Percentiles rank a stretch among this genome's conserved stretches.
These are phyloP conservation scores for Penaeus monodon DNA, from an alignment of 2,888 invertebrate genomes.

Conservation along the genomic window DNA sequence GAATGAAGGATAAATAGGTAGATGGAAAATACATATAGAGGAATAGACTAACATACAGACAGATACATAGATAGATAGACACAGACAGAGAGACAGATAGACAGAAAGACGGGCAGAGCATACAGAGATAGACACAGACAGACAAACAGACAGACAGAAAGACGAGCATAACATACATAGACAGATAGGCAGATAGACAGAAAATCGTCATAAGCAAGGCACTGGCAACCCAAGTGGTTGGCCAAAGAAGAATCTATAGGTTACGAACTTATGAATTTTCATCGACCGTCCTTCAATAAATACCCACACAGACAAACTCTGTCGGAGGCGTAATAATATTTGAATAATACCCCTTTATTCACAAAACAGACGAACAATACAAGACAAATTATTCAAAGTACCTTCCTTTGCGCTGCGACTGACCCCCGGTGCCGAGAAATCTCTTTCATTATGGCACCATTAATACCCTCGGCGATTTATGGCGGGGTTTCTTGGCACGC, in stretches of 20 bases:
- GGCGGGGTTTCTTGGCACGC: neutral
- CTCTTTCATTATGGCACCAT: too few species aligned
- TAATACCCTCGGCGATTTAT: too few species aligned
- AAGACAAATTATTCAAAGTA: neutral
- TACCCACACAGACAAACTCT: constrained; percentile 4
- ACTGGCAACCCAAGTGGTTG: neutral
- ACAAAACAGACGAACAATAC: constrained; percentile 13
- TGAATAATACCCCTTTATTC: constrained; percentile 7
- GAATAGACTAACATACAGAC: too few species aligned
- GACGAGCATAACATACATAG: too few species aligned
- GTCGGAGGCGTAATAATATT: constrained; percentile 21
- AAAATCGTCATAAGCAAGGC: neutral
- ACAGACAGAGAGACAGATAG: too few species aligned
- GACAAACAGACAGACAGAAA: too few species aligned
- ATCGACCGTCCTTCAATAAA: neutral
- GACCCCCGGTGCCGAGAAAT: neutral
- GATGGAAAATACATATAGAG: too few species aligned
- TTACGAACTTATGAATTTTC: neutral
- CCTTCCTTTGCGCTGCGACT: neutral
- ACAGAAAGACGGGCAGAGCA: too few species aligned
- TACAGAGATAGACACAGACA: too few species aligned
- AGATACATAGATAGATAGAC: too few species aligned
- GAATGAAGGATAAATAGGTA: too few species aligned
- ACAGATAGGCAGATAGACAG: neutral
- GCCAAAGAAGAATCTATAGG: constrained; percentile 5